phyloP scores from a whole-genome alignment of 2,888 invertebrate species.

The Xanthorhoe spadicearia region DNA sequence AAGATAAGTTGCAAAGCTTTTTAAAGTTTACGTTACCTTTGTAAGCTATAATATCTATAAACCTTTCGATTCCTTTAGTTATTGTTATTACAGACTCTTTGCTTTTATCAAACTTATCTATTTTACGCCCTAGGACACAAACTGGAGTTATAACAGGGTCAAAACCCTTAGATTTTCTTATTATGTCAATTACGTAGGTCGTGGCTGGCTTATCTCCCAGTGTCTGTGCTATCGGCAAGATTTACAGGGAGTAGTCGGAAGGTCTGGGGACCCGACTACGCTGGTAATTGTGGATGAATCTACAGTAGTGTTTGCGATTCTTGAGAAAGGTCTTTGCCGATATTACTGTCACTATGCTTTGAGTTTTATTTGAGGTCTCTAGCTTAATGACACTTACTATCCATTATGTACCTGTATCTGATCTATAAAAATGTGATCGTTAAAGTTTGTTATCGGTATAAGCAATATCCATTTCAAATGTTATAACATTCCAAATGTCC shows the following conservation, averaged over 20 bases:
- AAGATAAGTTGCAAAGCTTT: too few relatives aligned
- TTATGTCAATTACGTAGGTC: constrained; percentile 78
- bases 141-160: constrained; percentile 48
- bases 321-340: not conserved
- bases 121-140: constrained; percentile 47
- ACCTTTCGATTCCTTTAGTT: constrained; percentile 9
- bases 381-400: too few relatives aligned
- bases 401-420: too few relatives aligned
- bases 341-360: constrained; percentile 1
- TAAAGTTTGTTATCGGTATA: too few relatives aligned
- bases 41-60: constrained; percentile 16
- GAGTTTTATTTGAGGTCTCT: not conserved
- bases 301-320: constrained; percentile 10
- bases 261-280: constrained; percentile 29
- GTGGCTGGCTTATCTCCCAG: constrained; percentile 69
- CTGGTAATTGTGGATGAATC: constrained; percentile 29
- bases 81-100: constrained; percentile 22
- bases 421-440: too few relatives aligned
- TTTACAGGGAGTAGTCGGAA: constrained; percentile 67
- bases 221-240: constrained; percentile 72
- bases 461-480: too few relatives aligned
- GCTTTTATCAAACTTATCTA: constrained; percentile 28
- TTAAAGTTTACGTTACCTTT: not conserved
- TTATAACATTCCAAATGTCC: too few relatives aligned
- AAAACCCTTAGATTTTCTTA: constrained; percentile 66